Evolutionary conservation across 1,140 invertebrate species (phyloP), one percentile per base, ranked within the genome.

Genomic region (Teleogryllus occipitalis): DNA sequence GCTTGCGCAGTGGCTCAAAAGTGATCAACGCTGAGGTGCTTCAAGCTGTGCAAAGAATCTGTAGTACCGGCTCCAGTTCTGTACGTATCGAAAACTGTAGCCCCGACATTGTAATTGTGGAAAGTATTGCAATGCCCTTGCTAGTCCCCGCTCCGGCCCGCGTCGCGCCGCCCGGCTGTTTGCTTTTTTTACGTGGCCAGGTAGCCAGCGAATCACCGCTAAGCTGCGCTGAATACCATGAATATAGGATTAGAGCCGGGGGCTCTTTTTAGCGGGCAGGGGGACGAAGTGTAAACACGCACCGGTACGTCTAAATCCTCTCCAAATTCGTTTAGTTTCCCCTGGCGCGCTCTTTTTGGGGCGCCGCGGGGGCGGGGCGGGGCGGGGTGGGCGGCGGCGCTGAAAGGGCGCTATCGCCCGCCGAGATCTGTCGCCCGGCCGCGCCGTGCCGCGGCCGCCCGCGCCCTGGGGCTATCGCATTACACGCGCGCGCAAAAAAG

Each of bases 231-330:
- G 54, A 65, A 65, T 65, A 65, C 54, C 54, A 14, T 65, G 54
- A 65, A 65, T 65, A 65, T 65, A 65, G 54, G 54, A 65, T 65
- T 65, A 65, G 54, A 65, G 54, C 18, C 54, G 54, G 54, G 54
- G 54, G 10, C 54, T 65, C 54, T 65, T 65, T 65, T 65, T 65
- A 65, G 54, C 54, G 54, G 18, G 54, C 54, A 3, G 54, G 54
- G 54, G 18, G 54, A 39, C 18, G 54, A 65, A 65, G 18, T 65
- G 54, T 65, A 65, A 65, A 65, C 54, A 65, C 10, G 54, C 54
- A 18, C 54, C 54, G 54, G 54, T 10, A 65, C 18, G 54, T 65
- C 54, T 65, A 65, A 65, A 65, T 65, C 54, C 54, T 65, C 54
- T 18, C 54, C 54, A 65, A 65, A 65, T 65, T 65, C 54, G 54